Evolutionary conservation across 35 echinoderm and acorn worm genomes (phyloP).

Genomic region (Amphiura filiformis): DNA sequence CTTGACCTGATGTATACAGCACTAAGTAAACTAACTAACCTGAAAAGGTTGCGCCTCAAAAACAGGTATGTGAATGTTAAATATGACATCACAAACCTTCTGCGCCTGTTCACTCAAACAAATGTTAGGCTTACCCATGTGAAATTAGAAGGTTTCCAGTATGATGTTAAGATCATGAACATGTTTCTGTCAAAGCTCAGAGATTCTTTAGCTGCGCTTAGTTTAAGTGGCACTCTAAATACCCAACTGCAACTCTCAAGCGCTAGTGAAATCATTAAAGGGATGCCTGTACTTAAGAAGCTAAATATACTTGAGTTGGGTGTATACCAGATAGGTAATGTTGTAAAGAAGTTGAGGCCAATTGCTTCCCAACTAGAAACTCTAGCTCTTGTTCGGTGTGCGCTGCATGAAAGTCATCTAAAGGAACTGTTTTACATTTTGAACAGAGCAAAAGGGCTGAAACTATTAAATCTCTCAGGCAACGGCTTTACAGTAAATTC

Average conservation of each 20-base stretch:
- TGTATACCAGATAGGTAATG: not conserved
- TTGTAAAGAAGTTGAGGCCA: not conserved
- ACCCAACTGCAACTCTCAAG: not conserved
- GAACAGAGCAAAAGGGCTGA: not conserved
- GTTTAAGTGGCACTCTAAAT: not conserved
- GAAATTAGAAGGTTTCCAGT: not conserved
- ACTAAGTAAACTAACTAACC: not conserved
- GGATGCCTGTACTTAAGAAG: not conserved
- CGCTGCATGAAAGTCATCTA: not conserved
- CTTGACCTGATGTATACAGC: not conserved
- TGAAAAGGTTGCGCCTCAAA: not conserved
- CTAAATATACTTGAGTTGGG: not conserved
- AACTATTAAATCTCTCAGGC: not conserved
- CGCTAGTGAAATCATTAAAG: not conserved
- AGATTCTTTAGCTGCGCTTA: not conserved
- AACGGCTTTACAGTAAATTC: not conserved
- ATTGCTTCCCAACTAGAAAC: not conserved
- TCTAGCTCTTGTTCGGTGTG: not conserved
- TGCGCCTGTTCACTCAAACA: not conserved
- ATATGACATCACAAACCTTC: not conserved
- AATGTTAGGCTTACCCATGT: not conserved
- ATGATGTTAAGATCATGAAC: not conserved
- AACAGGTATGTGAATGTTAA: not conserved
- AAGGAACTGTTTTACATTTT: not conserved
- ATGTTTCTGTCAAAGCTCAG: not conserved